These are phyloP conservation scores for Scyliorhinus canicula DNA, from an alignment of 2,797 vertebrate species.

Conservation along the genomic window DNA sequence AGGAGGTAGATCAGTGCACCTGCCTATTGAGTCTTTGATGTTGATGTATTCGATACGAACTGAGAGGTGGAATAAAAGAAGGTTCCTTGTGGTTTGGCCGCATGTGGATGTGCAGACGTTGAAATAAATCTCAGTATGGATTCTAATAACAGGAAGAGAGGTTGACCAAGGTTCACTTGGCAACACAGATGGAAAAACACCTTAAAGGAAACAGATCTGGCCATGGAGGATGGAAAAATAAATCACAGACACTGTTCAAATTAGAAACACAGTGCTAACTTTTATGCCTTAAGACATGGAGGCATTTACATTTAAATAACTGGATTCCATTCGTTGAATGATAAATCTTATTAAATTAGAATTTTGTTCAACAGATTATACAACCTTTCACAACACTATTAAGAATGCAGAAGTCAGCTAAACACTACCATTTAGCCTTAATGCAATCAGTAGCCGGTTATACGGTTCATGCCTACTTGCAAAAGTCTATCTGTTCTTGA, in stretches of 20 bases:
- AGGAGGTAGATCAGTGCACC: background rate
- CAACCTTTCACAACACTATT: background rate
- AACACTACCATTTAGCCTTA: background rate
- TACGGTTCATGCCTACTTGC: background rate
- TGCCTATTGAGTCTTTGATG: background rate
- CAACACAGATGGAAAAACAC: constrained; percentile 31
- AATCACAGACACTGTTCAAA: constrained; percentile 6
- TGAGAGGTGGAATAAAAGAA: background rate
- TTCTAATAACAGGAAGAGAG: constrained; percentile 34
- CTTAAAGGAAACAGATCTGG: constrained; percentile 38
- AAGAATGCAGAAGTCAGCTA: background rate
- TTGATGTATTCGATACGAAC: background rate
- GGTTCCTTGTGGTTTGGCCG: background rate
- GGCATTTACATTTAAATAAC: constrained; percentile 12
- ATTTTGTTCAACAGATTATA: background rate
- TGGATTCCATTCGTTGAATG: background rate
- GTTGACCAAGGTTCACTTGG: constrained; percentile 32
- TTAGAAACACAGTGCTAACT: background rate
- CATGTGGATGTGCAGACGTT: background rate
- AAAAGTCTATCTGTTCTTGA: background rate
- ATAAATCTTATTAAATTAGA: constrained; percentile 31
- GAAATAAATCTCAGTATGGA: constrained; percentile 33
- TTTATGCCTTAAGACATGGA: background rate
- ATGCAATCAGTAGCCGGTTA: background rate
- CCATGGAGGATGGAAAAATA: constrained; percentile 22